phyloP scores from a whole-genome alignment of 1,140 invertebrate species.

The Camponotus vicinus region DNA sequence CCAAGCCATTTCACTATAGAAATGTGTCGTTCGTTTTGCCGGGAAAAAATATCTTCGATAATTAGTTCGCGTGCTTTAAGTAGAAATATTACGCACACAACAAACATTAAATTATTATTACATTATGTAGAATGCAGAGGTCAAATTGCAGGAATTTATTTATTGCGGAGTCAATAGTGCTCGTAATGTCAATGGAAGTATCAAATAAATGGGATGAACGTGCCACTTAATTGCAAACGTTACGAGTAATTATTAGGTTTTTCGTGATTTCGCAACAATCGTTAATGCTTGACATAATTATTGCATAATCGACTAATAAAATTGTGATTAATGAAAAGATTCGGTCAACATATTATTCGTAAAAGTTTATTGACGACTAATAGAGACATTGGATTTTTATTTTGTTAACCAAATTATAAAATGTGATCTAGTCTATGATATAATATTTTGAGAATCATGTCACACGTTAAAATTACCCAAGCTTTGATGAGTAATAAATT shows the following conservation, averaged over 20 bases:
- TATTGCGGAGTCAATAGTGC: not conserved
- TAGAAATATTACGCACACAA: not conserved
- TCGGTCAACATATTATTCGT: not conserved
- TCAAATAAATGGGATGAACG: not conserved
- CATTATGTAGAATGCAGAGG: not conserved
- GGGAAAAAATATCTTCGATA: not conserved
- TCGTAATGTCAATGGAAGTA: not conserved
- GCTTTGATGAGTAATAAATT: not conserved
- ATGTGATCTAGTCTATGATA: too few species aligned
- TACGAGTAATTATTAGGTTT: not conserved
- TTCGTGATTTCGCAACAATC: constrained; percentile 21
- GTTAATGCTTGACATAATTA: constrained; percentile 24
- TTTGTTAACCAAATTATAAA: not conserved
- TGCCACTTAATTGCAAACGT: not conserved
- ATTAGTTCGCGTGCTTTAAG: not conserved
- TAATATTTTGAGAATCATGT: not conserved
- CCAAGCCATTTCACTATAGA: not conserved
- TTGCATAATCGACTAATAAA: too few species aligned
- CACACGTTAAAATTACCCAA: not conserved
- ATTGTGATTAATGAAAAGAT: constrained; percentile 5
- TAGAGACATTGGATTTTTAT: not conserved
- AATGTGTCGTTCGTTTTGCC: too few species aligned
- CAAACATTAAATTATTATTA: not conserved
- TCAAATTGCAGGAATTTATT: not conserved
- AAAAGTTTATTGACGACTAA: not conserved